Base-by-base conservation (phyloP, 1,140 invertebrate genomes). In the Penaeus japonicus region DNA sequence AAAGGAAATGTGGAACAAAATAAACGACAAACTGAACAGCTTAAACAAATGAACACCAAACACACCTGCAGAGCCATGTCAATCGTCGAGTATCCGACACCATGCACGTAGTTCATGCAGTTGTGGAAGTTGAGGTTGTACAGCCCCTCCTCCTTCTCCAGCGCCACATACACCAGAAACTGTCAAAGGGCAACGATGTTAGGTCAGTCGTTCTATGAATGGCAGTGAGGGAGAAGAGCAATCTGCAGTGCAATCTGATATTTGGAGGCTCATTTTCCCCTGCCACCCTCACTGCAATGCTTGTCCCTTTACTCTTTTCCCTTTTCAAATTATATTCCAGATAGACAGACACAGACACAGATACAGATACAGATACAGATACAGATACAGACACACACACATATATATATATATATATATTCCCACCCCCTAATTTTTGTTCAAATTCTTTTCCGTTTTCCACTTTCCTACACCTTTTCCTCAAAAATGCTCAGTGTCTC, bases 101-200 rank as follows among this genome's bases (percentile, higher is more conserved):
- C 91, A 59, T 94, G 93, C 39, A 92, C 91, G 90, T 95, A 95
- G 92, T 96, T 96, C 10, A 95, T 96, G 93, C 98, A 99, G 92
- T 97, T 98, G 92, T 99, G 98, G 92, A 99, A 99, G 91, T 97
- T 98, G 20, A 99, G 93, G 93, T 97, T 98, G 92, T 99, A 99
- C 0, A 99, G 93, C 4, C 98, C 98, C 93, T 98, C 96, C 91
- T 98, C 96, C 65, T 95, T 94, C 62, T 95, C 93, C 7, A 94
- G 95, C 0, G 94, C 94, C 73, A 99, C 95, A 89, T 95, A 95
- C 92, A 99, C 96, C 15, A 95, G 94, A 92, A 99, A 98, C 96
- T 97, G 92, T 80, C 94, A 93, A 87, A 85, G 91, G 89, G 92
- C 92, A 92, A 89, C 91, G 62, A 30, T n/a, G 39, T 54, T 47